Base-by-base conservation (phyloP, 2,797 vertebrate genomes). In the Sphaeramia orbicularis region DNA sequence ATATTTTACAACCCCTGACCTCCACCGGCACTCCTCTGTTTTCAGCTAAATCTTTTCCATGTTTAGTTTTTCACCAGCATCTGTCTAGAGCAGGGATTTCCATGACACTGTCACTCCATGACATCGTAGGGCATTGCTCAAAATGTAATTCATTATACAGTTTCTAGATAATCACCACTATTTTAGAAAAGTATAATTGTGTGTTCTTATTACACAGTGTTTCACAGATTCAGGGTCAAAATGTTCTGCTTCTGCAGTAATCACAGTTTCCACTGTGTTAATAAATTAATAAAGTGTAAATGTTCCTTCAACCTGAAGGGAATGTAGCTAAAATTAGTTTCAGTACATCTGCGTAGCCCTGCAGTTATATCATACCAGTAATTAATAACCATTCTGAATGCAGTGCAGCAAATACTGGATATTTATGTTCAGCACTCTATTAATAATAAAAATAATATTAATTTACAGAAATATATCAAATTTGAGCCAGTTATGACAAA, bases 1-100 rank as follows among this genome's bases (percentile, higher is more conserved):
- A 64, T 57, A 60, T 71, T 71, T 64, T 11, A 42, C 44, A 70
- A 55, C 43, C 53, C 38, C 49, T 76, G 73, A 83, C 74, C 76
- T 72, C 60, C 49, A 18, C 41, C 32, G 47, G 79, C 79, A 66
- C 71, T 69, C 53, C 52, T 14, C n/a, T 38, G 7, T 52, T 15
- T 44, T 65, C 60, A 68, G 4, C 58, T 36, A 36, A 11, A 12
- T 12, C 19, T 2, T 53, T 65, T 16, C 4, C 16, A 6, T 27
- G 48, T 36, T 58, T 16, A 18, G 42, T 70, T 16, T n/a, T 40
- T 1, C n/a, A 32, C 7, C 6, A 32, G 6, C 30, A 32, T 32
- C 10, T 32, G 19, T 15, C 14, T 37, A 1, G 4, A 24, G 21
- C 2, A 24, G 21, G 21, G 21, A 21, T 24, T 24, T 24, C 21